Evolutionary conservation across 2,888 invertebrate genomes (phyloP), one percentile per base, ranked within the genome.

Genomic region (Crioceris asparagi): DNA sequence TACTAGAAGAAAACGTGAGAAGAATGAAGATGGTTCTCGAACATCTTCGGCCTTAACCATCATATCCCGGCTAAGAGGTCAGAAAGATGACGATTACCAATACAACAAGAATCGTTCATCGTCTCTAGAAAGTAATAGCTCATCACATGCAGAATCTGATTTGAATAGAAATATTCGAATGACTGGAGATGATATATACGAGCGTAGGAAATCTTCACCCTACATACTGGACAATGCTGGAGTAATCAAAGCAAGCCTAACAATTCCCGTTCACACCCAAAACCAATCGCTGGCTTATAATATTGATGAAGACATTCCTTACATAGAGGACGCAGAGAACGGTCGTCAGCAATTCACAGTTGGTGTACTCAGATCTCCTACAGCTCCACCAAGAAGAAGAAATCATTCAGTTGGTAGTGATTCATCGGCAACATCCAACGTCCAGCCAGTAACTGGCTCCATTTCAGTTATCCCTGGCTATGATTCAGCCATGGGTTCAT

Each of bases 201-300:
- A 44, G 53, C 66, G 81, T 57, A 68, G 70, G 57, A 74, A 64
- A 65, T 79, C 72, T 49, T 74, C 66, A 52, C 81, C 65, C 49
- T 75, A 70, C 69, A 57, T 68, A 11, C 44, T 60, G 29, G 62
- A 74, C 55, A 70, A 73, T 56, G 65, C 64, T 50, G 75, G 75
- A 46, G 75, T 83, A 38, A 81, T 87, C 51, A 84, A 83, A 1
- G 87, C 85, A 1, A 84, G 83, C 45, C 70, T 87, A 23, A 83
- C 83, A 55, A 83, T 87, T 66, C 83, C 85, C 45, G 60, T 64
- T 10, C 62, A 63, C 47, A 51, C 54, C 6, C 47, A 49, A 36
- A 52, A 47, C 43, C 49, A 51, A 43, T n/a, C n/a, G n/a, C 25
- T 69, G 48, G 67, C 69, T 30, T 68, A 76, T 45, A 72, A 69